phyloP scores from a whole-genome alignment of 1,140 invertebrate species.

The Lordiphosa stackelbergi region DNA sequence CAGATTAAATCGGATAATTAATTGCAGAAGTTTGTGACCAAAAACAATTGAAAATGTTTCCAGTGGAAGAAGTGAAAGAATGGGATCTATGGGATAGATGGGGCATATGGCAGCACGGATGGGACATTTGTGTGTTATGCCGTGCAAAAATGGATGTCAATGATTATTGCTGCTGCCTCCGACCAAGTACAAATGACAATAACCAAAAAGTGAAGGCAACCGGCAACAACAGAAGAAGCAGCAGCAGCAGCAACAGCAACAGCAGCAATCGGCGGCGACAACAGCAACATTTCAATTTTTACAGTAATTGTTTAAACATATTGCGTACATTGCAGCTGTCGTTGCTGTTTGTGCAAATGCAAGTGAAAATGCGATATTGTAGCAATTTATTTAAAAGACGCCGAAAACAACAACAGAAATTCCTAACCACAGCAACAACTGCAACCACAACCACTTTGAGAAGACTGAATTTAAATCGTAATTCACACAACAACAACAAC shows the following conservation, averaged over 20 bases:
- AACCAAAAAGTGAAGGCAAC: conserved; percentile 27
- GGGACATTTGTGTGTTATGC: conserved; percentile 52
- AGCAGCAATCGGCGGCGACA: conserved; percentile 19
- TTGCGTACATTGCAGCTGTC: conserved; percentile 35
- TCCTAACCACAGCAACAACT: conserved; percentile 8
- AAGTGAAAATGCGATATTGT: conserved; percentile 26
- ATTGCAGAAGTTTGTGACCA: conserved; percentile 8
- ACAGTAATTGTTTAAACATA: conserved; percentile 37
- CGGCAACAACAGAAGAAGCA: conserved; percentile 10
- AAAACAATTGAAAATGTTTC: background rate
- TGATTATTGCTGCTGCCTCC: conserved; percentile 38
- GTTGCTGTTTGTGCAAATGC: conserved; percentile 18
- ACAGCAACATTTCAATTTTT: conserved; percentile 23
- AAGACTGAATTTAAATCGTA: conserved; percentile 45
- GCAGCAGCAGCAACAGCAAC: conserved; percentile 1
- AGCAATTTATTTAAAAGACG: conserved; percentile 36
- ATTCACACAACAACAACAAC: conserved; percentile 18
- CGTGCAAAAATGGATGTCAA: conserved; percentile 25
- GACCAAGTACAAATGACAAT: conserved; percentile 43
- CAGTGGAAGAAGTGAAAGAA: conserved; percentile 1
- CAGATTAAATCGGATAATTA: conserved; percentile 8
- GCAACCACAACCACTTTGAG: conserved; percentile 4
- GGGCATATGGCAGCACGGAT: too few species aligned
- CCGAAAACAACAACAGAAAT: conserved; percentile 14
- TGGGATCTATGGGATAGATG: too few species aligned